These are phyloP conservation scores for Hypomecis punctinalis DNA, from an alignment of 2,888 invertebrate genomes.

Conservation along the genomic window DNA sequence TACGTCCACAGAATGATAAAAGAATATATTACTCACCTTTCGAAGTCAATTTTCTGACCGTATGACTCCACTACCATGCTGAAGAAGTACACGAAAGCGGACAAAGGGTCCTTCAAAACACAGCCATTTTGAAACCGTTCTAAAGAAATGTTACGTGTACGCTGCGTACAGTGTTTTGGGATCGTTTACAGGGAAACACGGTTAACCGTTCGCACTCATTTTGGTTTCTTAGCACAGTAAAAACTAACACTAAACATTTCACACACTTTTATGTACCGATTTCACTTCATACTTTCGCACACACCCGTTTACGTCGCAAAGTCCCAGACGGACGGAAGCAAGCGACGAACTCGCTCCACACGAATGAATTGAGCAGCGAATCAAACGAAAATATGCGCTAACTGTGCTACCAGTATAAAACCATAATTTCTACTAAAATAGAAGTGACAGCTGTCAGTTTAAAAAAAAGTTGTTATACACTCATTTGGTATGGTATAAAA, in stretches of 20 bases:
- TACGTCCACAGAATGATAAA: conserved; percentile 54
- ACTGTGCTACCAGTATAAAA: conserved; percentile 54
- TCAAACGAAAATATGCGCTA: conserved; percentile 43
- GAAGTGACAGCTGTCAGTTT: not conserved
- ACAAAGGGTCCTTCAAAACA: conserved; percentile 89
- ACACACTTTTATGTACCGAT: conserved; percentile 81
- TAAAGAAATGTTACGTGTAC: conserved; percentile 81
- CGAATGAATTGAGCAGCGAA: conserved; percentile 61
- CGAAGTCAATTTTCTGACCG: conserved; percentile 86
- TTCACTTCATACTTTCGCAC: conserved; percentile 85
- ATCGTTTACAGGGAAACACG: conserved; percentile 57
- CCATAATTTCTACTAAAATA: conserved; percentile 40
- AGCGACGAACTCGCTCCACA: conserved; percentile 71
- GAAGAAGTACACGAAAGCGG: conserved; percentile 86
- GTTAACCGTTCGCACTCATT: conserved; percentile 83
- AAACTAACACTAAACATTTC: conserved; percentile 84
- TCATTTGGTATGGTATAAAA: too few species aligned
- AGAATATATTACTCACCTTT: conserved; percentile 83
- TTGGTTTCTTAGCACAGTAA: conserved; percentile 77
- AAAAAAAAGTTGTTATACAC: too few species aligned
- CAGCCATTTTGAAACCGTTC: conserved; percentile 89
- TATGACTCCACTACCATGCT: conserved; percentile 89
- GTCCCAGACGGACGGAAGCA: conserved; percentile 71
- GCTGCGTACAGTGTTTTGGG: conserved; percentile 65
- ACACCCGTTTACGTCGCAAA: conserved; percentile 82